Conservation (phyloP, 2,113 vertebrate genomes). For the Isurus oxyrinchus region DNA sequence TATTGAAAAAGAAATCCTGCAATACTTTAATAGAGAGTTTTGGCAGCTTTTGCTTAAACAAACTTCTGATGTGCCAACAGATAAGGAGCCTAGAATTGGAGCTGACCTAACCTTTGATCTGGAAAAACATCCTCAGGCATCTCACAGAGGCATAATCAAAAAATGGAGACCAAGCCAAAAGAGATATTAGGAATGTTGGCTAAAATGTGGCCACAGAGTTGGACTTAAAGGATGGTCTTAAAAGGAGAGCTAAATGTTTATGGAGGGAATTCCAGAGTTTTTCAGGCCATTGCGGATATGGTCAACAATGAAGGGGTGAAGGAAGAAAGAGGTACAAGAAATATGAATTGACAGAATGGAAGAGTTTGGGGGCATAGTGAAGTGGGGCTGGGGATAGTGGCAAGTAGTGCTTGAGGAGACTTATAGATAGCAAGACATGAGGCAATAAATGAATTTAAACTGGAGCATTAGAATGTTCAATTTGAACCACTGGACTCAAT, state of each 20-base stretch:
- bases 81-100: background rate
- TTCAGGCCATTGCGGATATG: background rate
- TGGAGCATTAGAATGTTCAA: background rate
- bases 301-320: background rate
- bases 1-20: background rate
- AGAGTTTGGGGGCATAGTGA: background rate
- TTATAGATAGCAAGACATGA: background rate
- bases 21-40: background rate
- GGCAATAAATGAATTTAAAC: background rate
- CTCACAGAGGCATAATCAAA: background rate
- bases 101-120: background rate
- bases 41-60: background rate
- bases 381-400: background rate
- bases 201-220: background rate
- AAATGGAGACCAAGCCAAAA: background rate
- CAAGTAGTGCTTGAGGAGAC: background rate
- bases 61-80: background rate
- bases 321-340: background rate
- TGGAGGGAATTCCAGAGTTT: background rate
- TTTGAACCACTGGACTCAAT: background rate
- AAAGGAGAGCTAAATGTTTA: background rate
- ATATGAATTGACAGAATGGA: too few relatives aligned
- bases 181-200: background rate
- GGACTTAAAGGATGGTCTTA: background rate
- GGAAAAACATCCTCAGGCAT: background rate